Evolutionary conservation across 2,888 invertebrate species (phyloP), one percentile per base, ranked within the genome.

Genomic region (Cyclophora albipunctata): DNA sequence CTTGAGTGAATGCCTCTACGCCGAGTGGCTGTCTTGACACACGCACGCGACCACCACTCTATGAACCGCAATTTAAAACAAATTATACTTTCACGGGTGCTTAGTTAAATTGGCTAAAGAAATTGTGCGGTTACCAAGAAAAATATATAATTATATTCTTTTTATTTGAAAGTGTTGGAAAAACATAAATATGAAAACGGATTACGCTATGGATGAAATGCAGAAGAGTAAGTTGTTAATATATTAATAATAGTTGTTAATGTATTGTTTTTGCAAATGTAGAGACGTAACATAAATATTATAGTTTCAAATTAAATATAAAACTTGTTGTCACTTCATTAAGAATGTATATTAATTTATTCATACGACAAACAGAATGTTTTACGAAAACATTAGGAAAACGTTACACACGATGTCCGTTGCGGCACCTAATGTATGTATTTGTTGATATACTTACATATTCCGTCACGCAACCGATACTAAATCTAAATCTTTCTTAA

Each of bases 201-300:
- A 88, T 85, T 88, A 88, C 79, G 85, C 87, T 58, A 80, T 88
- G 85, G 88, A 88, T 78, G 88, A 85, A 62, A 79, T 85, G 82
- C 86, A 88, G 71, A 88, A 87, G 78, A 82, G 88, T 88, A 79
- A 88, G 87, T 86, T 59, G 0, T 35, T 45, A 34, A 44, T 52
- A 34, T 47, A 45, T 42, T 37, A n/a, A n/a, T n/a, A n/a, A n/a
- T n/a, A n/a, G n/a, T n/a, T n/a, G n/a, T n/a, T n/a, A n/a, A n/a
- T n/a, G 37, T 37, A 5, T 37, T 37, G 5, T 37, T 37, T 37
- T 37, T 20, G 20, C 20, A 20, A 20, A 20, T 20, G 20, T 20
- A 20, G 20, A 20, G 20, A 20, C 20, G 20, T 20, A 20, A 20
- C 20, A 20, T 20, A 1, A 20, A 20, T n/a, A n/a, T 20, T 20